Evolutionary conservation across 2,888 invertebrate species (phyloP).

Genomic region (Tuberolachnus salignus): DNA sequence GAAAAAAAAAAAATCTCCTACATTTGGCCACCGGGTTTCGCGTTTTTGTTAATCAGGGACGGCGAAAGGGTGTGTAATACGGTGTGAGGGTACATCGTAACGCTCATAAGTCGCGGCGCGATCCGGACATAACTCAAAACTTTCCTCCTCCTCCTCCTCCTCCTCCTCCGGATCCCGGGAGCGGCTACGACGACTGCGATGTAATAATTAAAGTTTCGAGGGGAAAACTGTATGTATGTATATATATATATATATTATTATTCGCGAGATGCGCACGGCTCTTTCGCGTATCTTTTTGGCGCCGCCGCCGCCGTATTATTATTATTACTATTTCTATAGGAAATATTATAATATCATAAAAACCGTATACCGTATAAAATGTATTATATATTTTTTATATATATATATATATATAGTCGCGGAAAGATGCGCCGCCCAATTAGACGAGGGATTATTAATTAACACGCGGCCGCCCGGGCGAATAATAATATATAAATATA

Average conservation of each 20-base stretch:
- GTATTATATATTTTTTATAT: no score
- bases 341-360: no score
- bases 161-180: slow-evolving; percentile 1
- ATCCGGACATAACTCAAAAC: slow-evolving; percentile 52
- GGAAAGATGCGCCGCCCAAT: slow-evolving; percentile 30
- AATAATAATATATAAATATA: no score
- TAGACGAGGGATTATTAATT: slow-evolving; percentile 48
- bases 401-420: no score
- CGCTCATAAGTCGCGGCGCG: neutral
- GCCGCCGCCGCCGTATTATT: no score
- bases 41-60: no score
- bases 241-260: no score
- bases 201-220: slow-evolving; percentile 52
- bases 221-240: slow-evolving; percentile 31
- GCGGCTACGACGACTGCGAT: neutral
- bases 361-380: no score
- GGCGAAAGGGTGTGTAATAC: neutral
- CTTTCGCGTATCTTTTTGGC: neutral
- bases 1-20: no score
- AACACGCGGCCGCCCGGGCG: neutral
- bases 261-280: slow-evolving; percentile 26
- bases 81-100: neutral
- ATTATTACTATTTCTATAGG: no score
- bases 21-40: no score
- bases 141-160: no score